Conservation (phyloP, 2,113 vertebrate genomes). For the Bubo scandiacus region DNA sequence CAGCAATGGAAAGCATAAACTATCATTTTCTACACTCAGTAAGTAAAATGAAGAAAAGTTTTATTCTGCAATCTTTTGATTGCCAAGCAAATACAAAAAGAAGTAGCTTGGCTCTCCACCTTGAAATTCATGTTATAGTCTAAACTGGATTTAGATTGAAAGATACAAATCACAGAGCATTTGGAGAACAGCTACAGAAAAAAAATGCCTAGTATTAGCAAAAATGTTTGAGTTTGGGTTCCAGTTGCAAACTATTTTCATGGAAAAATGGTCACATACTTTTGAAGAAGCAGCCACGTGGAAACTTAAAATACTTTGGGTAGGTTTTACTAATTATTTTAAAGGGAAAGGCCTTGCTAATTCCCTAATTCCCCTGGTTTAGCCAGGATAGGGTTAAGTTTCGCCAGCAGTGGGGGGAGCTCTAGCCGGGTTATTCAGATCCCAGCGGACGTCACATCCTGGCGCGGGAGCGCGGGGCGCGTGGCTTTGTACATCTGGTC, state of each 20-base stretch:
- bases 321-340: slow-evolving; percentile 19
- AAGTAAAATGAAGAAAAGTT: neutral
- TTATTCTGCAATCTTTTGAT: neutral
- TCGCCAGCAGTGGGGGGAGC: no score
- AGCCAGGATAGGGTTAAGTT: no score
- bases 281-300: neutral
- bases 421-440: no score
- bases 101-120: neutral
- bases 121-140: neutral
- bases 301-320: neutral
- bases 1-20: neutral
- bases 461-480: no score
- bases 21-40: neutral
- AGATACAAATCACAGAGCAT: neutral
- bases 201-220: neutral
- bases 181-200: neutral
- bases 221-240: neutral
- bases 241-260: neutral
- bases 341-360: neutral
- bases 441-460: no score
- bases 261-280: neutral
- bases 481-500: no score
- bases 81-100: neutral
- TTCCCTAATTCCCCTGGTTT: neutral
- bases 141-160: neutral